Evolutionary conservation across 2,797 vertebrate species (phyloP), one percentile per base, ranked within the genome.

Genomic region (Pitangus sulphuratus): DNA sequence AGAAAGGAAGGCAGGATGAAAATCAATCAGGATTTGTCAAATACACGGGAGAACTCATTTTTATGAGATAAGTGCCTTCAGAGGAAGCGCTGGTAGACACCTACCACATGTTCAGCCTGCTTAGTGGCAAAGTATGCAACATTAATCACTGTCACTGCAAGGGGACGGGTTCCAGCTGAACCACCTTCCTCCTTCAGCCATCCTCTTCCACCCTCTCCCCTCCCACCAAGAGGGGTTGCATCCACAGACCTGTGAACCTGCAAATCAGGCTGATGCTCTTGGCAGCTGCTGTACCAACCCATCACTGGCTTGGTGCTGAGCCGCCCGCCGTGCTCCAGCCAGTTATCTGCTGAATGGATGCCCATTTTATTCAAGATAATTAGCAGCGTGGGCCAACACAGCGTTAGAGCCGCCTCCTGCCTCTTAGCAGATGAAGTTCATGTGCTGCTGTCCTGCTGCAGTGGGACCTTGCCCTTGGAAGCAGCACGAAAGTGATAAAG

Each of bases 11-110:
- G 66, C 62, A 92, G 87, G 71, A 72, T 37, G 64, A 89, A 87
- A 95, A 96, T 91, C 93, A 93, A 89, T 93, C 87, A 91, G 93
- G 83, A 57, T 93, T 87, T 91, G 91, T 90, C 91, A 97, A 88
- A 90, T 31, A 84, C 72, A 40, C 15, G 0, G 18, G 75, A 91
- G 82, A 94, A 82, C 50, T 88, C 80, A 28, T 92, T 95, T 93
- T 93, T 93, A 93, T 57, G 85, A 92, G 90, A 53, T 60, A 94
- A 92, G 74, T 78, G 86, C 92, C 86, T 96, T 95, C 94, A 81
- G 81, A 96, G 74, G 84, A 90, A 93, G 62, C 12, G 0, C 44
- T 65, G 88, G 89, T 71, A 72, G 92, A 86, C 92, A 94, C 90
- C 90, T 50, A 90, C 77, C 80, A 83, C 87, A 72, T 82, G 90